These are phyloP conservation scores for Kryphioiulus occultus DNA, from an alignment of 2,888 invertebrate genomes.

Conservation along the genomic window DNA sequence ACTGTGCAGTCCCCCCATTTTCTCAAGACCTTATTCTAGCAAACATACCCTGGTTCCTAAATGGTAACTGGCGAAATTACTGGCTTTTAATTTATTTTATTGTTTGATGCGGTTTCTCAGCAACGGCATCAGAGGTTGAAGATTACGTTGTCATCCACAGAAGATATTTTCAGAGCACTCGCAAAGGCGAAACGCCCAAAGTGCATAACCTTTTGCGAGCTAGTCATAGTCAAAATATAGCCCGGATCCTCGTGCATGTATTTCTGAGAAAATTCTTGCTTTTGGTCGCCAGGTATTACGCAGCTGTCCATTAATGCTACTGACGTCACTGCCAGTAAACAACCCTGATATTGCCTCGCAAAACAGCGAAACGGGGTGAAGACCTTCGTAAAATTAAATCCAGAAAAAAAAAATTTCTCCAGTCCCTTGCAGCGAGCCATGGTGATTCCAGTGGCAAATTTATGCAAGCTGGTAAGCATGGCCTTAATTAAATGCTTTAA, in stretches of 20 bases:
- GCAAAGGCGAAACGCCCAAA: neutral
- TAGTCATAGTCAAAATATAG: constrained; percentile 12
- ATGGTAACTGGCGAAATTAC: neutral
- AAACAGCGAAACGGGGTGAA: neutral
- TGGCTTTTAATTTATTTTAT: constrained; percentile 18
- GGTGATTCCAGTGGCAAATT: neutral
- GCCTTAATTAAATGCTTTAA: neutral
- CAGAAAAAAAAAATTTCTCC: neutral
- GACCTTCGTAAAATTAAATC: neutral
- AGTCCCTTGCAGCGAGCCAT: neutral
- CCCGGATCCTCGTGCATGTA: neutral
- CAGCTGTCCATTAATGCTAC: constrained; percentile 14
- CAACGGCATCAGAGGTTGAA: neutral
- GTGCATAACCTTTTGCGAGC: neutral
- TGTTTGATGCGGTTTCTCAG: neutral
- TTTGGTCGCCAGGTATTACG: constrained; percentile 4
- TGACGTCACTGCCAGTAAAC: constrained; percentile 1
- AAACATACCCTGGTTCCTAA: neutral
- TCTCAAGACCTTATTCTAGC: neutral
- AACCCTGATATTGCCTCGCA: neutral
- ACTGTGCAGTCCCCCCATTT: no score
- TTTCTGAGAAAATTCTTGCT: neutral
- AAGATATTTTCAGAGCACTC: neutral
- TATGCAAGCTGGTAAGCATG: neutral
- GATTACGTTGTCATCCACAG: constrained; percentile 22